These are phyloP conservation scores for Drosophila bifasciata DNA, from an alignment of 1,140 invertebrate species.

Conservation along the genomic window DNA sequence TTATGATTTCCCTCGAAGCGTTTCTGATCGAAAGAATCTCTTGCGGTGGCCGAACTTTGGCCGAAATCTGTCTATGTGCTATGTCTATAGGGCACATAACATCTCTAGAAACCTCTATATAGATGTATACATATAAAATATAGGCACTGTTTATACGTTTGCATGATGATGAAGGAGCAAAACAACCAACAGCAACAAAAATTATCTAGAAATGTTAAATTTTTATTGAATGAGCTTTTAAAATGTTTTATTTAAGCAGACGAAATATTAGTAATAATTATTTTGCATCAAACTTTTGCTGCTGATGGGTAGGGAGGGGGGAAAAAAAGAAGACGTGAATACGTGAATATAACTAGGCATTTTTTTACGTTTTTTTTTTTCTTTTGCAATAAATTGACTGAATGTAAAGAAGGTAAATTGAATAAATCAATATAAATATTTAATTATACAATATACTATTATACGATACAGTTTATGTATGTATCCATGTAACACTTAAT, in stretches of 20 bases:
- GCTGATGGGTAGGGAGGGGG: constrained; percentile 1
- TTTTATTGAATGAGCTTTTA: constrained; percentile 46
- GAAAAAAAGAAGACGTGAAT: constrained; percentile 23
- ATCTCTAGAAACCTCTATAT: constrained; percentile 10
- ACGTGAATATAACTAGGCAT: constrained; percentile 7
- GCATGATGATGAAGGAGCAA: constrained; percentile 16
- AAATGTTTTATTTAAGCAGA: constrained; percentile 28
- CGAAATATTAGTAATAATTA: constrained; percentile 4
- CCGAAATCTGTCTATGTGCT: constrained; percentile 4
- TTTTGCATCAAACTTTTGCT: constrained; percentile 15
- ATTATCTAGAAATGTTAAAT: constrained; percentile 26
- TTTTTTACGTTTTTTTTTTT: constrained; percentile 27
- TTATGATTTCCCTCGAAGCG: constrained; percentile 8
- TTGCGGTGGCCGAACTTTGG: not conserved
- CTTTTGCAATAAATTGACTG: constrained; percentile 78
- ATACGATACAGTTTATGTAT: constrained; percentile 27
- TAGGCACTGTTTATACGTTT: constrained; percentile 50
- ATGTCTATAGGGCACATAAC: not conserved
- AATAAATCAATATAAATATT: constrained; percentile 37
- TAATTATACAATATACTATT: constrained; percentile 9
- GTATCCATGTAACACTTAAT: constrained; percentile 45
- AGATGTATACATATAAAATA: constrained; percentile 18
- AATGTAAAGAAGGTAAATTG: constrained; percentile 53
- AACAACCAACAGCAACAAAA: not conserved
- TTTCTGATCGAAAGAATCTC: constrained; percentile 25